Percentiles rank a stretch among this genome's conserved stretches.
These are phyloP conservation scores for Tenthredo livida DNA, from an alignment of 2,888 invertebrate species.

Conservation along the genomic window DNA sequence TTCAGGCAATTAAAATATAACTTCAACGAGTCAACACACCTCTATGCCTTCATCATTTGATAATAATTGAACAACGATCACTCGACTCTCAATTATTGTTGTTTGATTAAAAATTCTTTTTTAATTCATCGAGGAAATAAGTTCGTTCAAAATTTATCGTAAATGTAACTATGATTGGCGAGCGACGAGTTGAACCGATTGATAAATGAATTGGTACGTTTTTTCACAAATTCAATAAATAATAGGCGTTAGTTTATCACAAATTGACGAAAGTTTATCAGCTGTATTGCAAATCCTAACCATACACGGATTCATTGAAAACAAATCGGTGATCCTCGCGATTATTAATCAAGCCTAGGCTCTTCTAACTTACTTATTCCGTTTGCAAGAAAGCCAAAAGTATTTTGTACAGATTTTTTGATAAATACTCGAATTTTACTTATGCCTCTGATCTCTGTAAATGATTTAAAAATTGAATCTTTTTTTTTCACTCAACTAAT, in stretches of 20 bases:
- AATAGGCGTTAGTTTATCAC: too few species aligned
- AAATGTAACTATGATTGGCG: background rate
- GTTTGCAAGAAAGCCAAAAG: too few species aligned
- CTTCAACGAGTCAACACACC: background rate
- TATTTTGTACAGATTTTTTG: too few species aligned
- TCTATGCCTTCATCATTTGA: background rate
- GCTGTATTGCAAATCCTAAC: background rate
- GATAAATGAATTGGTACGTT: background rate
- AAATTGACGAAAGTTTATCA: background rate
- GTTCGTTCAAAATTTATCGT: background rate
- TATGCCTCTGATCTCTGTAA: too few species aligned
- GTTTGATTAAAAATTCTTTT: background rate
- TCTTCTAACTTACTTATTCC: background rate
- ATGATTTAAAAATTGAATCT: too few species aligned
- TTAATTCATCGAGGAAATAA: background rate
- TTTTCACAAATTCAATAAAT: background rate
- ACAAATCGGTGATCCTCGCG: background rate
- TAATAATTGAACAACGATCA: background rate
- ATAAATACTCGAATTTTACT: too few species aligned
- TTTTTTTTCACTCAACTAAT: too few species aligned
- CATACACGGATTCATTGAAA: background rate
- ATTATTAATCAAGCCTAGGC: background rate
- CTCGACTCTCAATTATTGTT: background rate
- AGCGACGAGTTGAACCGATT: background rate
- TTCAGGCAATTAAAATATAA: background rate